Conservation (phyloP, 2,888 invertebrate genomes). For the Hirtodrosophila confusa region DNA sequence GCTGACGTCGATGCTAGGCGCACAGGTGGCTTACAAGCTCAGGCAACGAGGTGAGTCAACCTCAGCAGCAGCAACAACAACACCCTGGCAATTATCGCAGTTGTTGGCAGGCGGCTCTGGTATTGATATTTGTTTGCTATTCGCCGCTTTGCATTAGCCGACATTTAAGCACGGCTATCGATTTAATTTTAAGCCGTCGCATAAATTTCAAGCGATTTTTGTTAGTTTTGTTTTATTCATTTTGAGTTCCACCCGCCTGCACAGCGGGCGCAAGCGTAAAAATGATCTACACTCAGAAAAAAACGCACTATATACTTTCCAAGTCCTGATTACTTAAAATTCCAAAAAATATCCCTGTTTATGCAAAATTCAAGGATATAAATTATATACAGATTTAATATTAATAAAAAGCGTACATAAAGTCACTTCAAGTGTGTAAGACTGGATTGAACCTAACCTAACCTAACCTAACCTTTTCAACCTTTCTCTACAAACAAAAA, state of each 20-base stretch:
- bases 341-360: too few relatives aligned
- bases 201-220: conserved; percentile 58
- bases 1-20: conserved; percentile 59
- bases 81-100: conserved; percentile 69
- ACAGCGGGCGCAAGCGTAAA: conserved; percentile 7
- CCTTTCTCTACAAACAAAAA: too few relatives aligned
- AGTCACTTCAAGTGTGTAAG: too few relatives aligned
- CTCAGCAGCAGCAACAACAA: conserved; percentile 9
- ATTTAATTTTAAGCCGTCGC: conserved; percentile 72
- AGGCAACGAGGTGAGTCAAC: conserved; percentile 52
- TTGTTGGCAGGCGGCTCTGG: conserved; percentile 68
- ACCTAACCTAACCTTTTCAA: too few relatives aligned
- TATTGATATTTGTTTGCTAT: conserved; percentile 68
- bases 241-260: conserved; percentile 50
- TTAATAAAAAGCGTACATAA: too few relatives aligned
- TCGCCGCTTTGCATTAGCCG: conserved; percentile 78
- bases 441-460: too few relatives aligned
- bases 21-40: conserved; percentile 59
- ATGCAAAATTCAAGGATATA: too few relatives aligned
- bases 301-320: background rate
- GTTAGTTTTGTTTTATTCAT: conserved; percentile 16
- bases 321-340: too few relatives aligned
- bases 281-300: conserved; percentile 28
- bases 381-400: too few relatives aligned
- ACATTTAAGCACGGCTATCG: conserved; percentile 78